A percentile compares a stretch with the other conserved stretches of the same genome.
Evolutionary conservation across 2,797 vertebrate genomes (phyloP).

Genomic region (Amblyopsis hoosieri): DNA sequence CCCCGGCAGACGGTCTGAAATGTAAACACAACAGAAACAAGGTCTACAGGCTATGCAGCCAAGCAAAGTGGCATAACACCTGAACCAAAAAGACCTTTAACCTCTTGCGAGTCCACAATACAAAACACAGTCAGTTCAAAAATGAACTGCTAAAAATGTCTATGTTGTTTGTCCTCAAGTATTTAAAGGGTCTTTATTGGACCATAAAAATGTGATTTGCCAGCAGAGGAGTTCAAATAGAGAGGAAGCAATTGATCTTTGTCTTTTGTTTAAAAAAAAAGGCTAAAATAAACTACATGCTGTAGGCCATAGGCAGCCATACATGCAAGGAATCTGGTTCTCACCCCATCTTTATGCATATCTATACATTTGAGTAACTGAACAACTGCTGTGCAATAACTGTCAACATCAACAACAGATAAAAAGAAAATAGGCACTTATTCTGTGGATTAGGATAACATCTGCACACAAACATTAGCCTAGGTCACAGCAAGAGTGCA

Average conservation of each 20-base stretch:
- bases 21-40: neutral
- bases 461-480: no score
- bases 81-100: conserved; percentile 25
- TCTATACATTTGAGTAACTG: neutral
- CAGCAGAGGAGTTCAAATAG: conserved; percentile 49
- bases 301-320: conserved; percentile 38
- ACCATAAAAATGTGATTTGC: conserved; percentile 73
- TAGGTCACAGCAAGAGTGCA: neutral
- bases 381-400: neutral
- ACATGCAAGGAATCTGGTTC: neutral
- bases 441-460: no score
- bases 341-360: no score
- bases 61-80: no score
- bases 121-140: no score
- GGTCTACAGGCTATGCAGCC: neutral
- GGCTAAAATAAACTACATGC: conserved; percentile 28
- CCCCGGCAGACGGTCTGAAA: neutral
- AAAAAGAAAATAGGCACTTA: neutral
- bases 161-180: conserved; percentile 39
- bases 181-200: conserved; percentile 72
- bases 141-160: conserved; percentile 1
- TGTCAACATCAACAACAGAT: conserved; percentile 10
- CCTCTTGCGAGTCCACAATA: no score
- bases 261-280: no score
- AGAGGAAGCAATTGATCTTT: conserved; percentile 11